A percentile compares a stretch with the other conserved stretches of the same genome.
Evolutionary conservation across 2,888 invertebrate genomes (phyloP).

Genomic region (Ectemnius lituratus): DNA sequence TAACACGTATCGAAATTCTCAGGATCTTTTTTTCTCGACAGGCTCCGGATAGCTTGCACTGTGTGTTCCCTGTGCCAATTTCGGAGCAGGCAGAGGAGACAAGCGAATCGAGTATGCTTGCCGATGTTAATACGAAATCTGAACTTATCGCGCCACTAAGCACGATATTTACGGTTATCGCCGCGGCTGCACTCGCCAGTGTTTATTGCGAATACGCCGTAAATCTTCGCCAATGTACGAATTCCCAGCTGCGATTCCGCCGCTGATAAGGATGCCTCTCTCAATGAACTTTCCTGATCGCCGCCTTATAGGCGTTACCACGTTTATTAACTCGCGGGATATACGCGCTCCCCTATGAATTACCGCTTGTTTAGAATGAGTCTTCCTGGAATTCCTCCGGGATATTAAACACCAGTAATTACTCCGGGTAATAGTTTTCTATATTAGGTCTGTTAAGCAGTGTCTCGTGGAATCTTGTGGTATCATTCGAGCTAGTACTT

Average conservation of each 20-base stretch:
- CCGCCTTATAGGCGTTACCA: constrained; percentile 20
- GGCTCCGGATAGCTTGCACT: neutral
- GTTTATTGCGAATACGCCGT: constrained; percentile 18
- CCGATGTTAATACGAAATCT: constrained; percentile 40
- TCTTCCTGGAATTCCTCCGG: no score
- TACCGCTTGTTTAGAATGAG: no score
- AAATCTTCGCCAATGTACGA: constrained; percentile 25
- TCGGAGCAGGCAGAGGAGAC: neutral
- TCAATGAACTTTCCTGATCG: constrained; percentile 24
- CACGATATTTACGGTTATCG: constrained; percentile 46
- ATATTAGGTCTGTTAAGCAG: no score
- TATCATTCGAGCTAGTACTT: no score
- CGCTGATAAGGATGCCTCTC: constrained; percentile 2
- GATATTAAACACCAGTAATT: no score
- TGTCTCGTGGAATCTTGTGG: no score
- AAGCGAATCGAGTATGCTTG: neutral
- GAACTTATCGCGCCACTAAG: constrained; percentile 42
- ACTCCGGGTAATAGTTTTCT: no score
- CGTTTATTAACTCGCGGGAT: neutral
- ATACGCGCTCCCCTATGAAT: no score
- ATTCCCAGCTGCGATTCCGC: neutral
- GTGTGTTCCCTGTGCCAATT: no score
- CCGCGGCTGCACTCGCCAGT: constrained; percentile 14
- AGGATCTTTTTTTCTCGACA: no score
- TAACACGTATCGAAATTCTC: no score